Evolutionary conservation across 1,140 invertebrate species (phyloP), one percentile per base, ranked within the genome.

Genomic region (Drosophila insularis): DNA sequence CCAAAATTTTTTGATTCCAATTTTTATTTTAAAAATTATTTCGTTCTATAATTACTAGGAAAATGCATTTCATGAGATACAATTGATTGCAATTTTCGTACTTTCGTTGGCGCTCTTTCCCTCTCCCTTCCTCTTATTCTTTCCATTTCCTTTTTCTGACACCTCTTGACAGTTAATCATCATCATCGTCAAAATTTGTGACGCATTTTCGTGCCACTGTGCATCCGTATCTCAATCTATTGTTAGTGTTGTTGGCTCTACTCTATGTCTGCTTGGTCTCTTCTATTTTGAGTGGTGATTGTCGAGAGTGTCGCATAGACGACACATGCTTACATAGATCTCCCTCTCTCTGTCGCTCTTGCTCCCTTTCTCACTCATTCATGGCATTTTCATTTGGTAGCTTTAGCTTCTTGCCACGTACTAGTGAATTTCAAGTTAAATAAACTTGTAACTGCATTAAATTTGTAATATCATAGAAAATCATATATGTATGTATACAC

Each of bases 201-300:
- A 70, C 71, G 23, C 23, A 19, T 31, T 56, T 56, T 13, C 10
- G 21, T 54, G 14, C 74, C n/a, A 23, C 32, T 21, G 31, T 37
- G 50, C 27, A 21, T 21, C 17, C 8, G 37, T 61, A 13, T 54
- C 56, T 66, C 7, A 37, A 37, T 53, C 23, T 55, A 31, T 64
- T n/a, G 35, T n/a, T 59, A n/a, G 19, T 43, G 46, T 14, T 61
- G 10, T 35, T 73, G 27, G 39, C 61, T 65, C 35, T 46, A 55
- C 61, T 65, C 35, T 39, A 55, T 43, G 19, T 63, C 63, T 64
- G 59, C 39, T 66, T 65, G 60, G 59, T 14, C 59, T 43, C 35
- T 56, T 78, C 81, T 87, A 75, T 87, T 86, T 80, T 81, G 82
- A 87, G 75, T 78, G 81, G 68, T 86, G 82, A 87, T 86, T 86